These are phyloP conservation scores for Urocolius indicus DNA, from an alignment of 2,113 vertebrate species.

Conservation along the genomic window DNA sequence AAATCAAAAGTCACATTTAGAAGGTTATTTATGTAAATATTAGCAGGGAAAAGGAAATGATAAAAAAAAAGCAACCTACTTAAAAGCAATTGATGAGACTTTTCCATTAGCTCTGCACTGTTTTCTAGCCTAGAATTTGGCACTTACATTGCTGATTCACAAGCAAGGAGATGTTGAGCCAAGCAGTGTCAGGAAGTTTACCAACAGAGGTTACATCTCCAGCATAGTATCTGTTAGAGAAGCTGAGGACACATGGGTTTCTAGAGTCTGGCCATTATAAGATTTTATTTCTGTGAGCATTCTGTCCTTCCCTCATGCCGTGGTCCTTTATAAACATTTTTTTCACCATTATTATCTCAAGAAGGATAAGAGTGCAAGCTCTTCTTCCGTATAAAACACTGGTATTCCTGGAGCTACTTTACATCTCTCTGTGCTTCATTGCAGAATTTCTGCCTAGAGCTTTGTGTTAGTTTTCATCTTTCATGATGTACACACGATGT, in stretches of 20 bases:
- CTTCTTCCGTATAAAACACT: neutral
- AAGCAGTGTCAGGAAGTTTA: neutral
- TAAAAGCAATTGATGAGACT: neutral
- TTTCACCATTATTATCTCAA: neutral
- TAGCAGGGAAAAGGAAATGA: neutral
- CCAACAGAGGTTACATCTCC: neutral
- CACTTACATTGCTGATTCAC: neutral
- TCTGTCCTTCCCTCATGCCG: neutral
- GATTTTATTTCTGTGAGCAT: neutral
- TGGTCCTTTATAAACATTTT: neutral
- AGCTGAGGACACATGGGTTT: rapidly evolving
- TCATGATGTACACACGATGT: neutral
- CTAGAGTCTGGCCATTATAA: neutral
- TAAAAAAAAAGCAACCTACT: neutral
- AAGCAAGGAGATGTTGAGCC: neutral
- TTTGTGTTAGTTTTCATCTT: conserved; percentile 49
- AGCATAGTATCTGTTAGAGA: neutral
- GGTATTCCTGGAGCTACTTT: neutral
- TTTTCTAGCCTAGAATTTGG: neutral
- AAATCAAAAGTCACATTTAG: neutral
- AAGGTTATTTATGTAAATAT: neutral
- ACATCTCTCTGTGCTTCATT: neutral
- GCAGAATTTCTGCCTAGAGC: conserved; percentile 33
- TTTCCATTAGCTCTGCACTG: neutral
- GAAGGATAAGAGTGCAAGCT: neutral